Percentiles rank a stretch among this genome's conserved stretches.
Conservation (phyloP, 2,888 invertebrate species). For the Deilephila elpenor region DNA sequence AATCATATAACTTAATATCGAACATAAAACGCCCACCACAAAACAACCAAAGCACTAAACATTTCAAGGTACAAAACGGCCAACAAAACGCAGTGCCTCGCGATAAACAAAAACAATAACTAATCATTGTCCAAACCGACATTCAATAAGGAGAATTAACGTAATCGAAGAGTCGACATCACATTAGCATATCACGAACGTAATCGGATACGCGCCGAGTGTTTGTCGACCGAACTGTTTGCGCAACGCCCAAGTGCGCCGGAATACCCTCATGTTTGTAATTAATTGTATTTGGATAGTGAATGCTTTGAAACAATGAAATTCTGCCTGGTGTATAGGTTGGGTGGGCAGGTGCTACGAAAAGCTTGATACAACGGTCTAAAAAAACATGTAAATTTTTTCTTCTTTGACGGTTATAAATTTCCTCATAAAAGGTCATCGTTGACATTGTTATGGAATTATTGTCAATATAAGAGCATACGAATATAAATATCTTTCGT, state of each 20-base stretch:
- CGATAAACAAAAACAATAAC: constrained; percentile 29
- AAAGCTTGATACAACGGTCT: too few relatives aligned
- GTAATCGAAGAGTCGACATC: constrained; percentile 40
- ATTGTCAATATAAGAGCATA: too few relatives aligned
- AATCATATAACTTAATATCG: not conserved
- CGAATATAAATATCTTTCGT: too few relatives aligned
- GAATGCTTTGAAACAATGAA: too few relatives aligned
- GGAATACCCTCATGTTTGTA: constrained; percentile 9
- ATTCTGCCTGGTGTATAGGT: too few relatives aligned
- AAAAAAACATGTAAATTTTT: too few relatives aligned
- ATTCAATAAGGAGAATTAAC: constrained; percentile 36
- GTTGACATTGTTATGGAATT: too few relatives aligned
- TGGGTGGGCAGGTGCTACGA: too few relatives aligned
- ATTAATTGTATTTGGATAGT: not conserved
- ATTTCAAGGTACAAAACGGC: constrained; percentile 24
- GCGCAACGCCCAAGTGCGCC: constrained; percentile 14
- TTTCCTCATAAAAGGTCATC: too few relatives aligned
- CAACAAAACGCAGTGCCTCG: constrained; percentile 14
- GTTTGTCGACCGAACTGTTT: constrained; percentile 50
- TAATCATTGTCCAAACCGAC: constrained; percentile 30
- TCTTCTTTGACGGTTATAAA: too few relatives aligned
- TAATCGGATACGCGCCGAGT: constrained; percentile 50
- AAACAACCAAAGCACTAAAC: not conserved
- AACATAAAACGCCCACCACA: not conserved
- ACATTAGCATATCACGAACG: constrained; percentile 48